A percentile compares a stretch with the other conserved stretches of the same genome.
phyloP scores from a whole-genome alignment of 2,797 vertebrate genomes.

The Avahi laniger region DNA sequence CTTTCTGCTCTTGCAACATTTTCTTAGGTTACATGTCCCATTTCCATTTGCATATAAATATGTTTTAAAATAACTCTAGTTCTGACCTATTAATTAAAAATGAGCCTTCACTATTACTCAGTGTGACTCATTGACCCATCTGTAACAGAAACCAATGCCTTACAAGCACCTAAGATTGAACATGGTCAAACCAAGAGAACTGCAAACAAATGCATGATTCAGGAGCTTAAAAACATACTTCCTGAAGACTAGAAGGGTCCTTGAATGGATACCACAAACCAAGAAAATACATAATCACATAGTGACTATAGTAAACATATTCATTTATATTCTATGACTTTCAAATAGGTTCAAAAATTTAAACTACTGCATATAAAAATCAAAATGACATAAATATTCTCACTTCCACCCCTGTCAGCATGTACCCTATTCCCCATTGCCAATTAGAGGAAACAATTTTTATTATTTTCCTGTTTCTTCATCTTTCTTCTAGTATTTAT shows the following conservation, averaged over 20 bases:
- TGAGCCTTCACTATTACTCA: neutral
- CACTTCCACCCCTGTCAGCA: neutral
- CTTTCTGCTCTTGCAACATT: neutral
- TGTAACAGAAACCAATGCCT: neutral
- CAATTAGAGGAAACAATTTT: neutral
- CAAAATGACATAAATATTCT: neutral
- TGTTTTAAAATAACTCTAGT: neutral
- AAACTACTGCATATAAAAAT: neutral
- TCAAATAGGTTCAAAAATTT: neutral
- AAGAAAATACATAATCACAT: neutral
- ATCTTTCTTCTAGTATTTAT: neutral
- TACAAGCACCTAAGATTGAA: neutral
- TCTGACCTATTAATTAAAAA: neutral
- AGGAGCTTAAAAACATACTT: neutral
- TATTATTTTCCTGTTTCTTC: neutral
- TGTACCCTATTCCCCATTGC: neutral
- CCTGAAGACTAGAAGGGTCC: neutral
- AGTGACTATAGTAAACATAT: neutral
- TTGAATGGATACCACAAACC: neutral
- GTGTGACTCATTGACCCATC: neutral
- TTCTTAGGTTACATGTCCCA: neutral
- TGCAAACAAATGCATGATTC: neutral
- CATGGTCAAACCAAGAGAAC: neutral
- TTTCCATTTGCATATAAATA: constrained; percentile 27
- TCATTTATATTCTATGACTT: neutral